A percentile compares a stretch with the other conserved stretches of the same genome.
Conservation (phyloP, 2,113 vertebrate species). For the Helogale parvula region DNA sequence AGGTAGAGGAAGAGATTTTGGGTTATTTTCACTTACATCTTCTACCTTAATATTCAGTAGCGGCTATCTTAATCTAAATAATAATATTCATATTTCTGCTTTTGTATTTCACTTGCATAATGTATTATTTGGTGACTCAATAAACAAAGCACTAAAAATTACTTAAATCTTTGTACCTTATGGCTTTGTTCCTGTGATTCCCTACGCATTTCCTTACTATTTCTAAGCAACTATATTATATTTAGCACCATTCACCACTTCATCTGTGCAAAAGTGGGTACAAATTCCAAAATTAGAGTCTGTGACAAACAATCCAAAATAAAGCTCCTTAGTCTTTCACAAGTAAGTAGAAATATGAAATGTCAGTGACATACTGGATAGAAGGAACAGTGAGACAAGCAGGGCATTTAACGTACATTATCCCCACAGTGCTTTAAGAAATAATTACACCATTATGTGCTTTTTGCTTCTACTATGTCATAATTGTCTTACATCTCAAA, state of each 20-base stretch:
- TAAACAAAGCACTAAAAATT: background rate
- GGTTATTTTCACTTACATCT: background rate
- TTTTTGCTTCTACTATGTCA: slow-evolving; percentile 69
- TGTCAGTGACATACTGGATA: slow-evolving; percentile 60
- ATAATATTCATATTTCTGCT: background rate
- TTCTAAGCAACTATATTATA: slow-evolving; percentile 37
- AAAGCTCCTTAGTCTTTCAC: slow-evolving; percentile 54
- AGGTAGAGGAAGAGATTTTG: background rate
- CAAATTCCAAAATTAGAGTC: background rate
- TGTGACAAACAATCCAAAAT: slow-evolving; percentile 18
- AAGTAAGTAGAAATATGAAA: slow-evolving; percentile 55
- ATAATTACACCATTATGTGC: slow-evolving; percentile 71
- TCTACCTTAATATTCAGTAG: background rate
- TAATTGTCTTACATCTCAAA: slow-evolving; percentile 69
- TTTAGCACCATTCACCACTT: background rate
- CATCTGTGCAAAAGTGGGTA: background rate
- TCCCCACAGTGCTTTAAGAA: slow-evolving; percentile 70
- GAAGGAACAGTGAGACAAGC: slow-evolving; percentile 66
- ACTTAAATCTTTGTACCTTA: background rate
- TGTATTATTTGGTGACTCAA: background rate
- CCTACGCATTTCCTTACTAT: background rate
- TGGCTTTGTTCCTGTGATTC: background rate
- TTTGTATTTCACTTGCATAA: background rate
- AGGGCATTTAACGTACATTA: slow-evolving; percentile 69
- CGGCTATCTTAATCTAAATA: background rate